Evolutionary conservation across 2,888 invertebrate species (phyloP).

Genomic region (Rhamnusium bicolor): DNA sequence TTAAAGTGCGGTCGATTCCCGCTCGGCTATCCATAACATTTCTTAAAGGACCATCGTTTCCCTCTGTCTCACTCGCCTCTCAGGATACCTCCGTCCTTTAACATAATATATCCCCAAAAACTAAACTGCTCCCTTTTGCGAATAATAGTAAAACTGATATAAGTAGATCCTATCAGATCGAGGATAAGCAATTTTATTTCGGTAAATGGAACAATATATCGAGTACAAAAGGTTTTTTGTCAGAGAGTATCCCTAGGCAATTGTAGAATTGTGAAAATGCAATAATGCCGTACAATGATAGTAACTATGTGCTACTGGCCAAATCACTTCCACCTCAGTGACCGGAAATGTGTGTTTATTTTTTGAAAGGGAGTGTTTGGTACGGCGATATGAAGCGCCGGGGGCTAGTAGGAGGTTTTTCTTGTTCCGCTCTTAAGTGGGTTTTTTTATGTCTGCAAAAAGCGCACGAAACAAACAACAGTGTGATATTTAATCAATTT

Average conservation of each 20-base stretch:
- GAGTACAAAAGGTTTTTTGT: conserved; percentile 45
- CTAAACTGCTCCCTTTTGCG: conserved; percentile 34
- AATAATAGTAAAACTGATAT: conserved; percentile 46
- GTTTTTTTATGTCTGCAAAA: too few species aligned
- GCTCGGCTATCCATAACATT: neutral
- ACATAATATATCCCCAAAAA: conserved; percentile 42
- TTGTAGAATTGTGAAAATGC: conserved; percentile 31
- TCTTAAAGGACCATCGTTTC: neutral
- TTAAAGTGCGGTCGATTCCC: conserved; percentile 24
- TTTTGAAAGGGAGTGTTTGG: neutral
- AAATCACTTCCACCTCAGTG: conserved; percentile 17
- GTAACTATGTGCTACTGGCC: conserved; percentile 1
- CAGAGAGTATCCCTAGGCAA: conserved; percentile 33
- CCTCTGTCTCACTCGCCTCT: neutral
- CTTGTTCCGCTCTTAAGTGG: neutral
- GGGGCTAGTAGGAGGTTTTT: neutral
- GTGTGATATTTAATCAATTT: too few species aligned
- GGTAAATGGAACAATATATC: conserved; percentile 45
- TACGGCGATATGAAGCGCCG: neutral
- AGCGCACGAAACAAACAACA: too few species aligned
- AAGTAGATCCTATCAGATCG: conserved; percentile 47
- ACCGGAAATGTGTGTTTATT: neutral
- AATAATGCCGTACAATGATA: conserved; percentile 24
- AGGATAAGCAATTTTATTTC: conserved; percentile 50
- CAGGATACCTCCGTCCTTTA: conserved; percentile 20